Conservation (phyloP, 2,797 vertebrate species). For the Scolopax bukidnonensis region DNA sequence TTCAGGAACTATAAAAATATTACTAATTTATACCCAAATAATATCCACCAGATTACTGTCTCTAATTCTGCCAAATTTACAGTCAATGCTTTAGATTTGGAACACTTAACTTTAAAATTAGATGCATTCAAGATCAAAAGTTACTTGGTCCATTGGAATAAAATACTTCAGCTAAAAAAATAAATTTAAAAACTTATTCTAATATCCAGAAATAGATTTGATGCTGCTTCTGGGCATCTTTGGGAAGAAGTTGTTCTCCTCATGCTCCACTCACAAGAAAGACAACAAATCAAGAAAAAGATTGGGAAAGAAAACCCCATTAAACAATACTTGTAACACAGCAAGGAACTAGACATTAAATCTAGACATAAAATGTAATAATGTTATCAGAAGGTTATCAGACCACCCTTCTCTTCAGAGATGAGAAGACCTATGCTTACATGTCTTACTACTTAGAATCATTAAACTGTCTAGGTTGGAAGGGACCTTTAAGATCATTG, state of each 20-base stretch:
- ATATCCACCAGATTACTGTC: neutral
- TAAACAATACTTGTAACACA: neutral
- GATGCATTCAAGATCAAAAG: neutral
- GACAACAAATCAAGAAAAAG: neutral
- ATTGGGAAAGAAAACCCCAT: neutral
- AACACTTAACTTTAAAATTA: neutral
- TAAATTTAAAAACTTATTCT: neutral
- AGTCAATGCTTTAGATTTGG: neutral
- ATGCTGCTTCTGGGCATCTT: neutral
- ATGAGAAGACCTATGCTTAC: neutral
- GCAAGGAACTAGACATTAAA: neutral
- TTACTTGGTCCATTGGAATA: neutral
- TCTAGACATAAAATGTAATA: neutral
- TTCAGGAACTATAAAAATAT: neutral
- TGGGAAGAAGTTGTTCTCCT: neutral
- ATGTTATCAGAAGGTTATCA: neutral
- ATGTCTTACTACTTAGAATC: neutral
- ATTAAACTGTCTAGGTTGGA: too few species aligned
- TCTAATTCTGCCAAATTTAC: neutral
- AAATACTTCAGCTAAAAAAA: neutral
- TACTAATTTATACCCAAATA: neutral
- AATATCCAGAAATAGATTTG: neutral
- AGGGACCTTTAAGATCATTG: too few species aligned
- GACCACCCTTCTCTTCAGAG: neutral
- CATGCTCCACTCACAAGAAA: neutral